Conservation (phyloP, 2,113 vertebrate species). For the Seriola rivoliana region DNA sequence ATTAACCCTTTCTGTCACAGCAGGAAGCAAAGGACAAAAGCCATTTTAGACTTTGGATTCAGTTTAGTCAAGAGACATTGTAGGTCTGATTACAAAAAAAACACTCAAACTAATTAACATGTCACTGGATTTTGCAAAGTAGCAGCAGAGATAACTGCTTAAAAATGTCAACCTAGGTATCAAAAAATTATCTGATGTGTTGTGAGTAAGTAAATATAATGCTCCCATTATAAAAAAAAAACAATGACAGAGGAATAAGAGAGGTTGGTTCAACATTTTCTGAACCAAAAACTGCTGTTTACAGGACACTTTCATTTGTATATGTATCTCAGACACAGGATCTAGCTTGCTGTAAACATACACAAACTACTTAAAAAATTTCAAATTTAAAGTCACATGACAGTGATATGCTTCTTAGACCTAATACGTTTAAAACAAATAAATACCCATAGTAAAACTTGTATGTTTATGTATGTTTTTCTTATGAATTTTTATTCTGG, state of each 20-base stretch:
- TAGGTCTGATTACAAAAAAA: not conserved
- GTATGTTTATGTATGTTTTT: no score
- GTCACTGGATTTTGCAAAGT: not conserved
- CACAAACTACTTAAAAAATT: no score
- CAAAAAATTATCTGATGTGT: not conserved
- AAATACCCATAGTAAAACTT: no score
- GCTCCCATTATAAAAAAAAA: not conserved
- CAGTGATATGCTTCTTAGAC: no score
- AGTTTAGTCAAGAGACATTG: not conserved
- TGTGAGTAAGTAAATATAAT: not conserved
- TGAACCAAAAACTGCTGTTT: no score
- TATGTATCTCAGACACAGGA: no score
- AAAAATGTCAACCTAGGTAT: not conserved
- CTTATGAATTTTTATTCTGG: no score
- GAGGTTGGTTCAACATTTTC: not conserved
- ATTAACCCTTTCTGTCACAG: slow-evolving; percentile 15
- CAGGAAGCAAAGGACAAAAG: not conserved
- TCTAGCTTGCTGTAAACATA: no score
- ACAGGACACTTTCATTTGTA: no score
- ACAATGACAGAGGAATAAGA: not conserved
- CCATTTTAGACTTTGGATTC: not conserved
- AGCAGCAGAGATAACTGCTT: not conserved
- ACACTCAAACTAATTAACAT: not conserved
- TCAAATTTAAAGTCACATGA: no score
- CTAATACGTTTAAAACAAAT: no score